Conservation (phyloP, 2,113 vertebrate species). For the Malaclemys terrapin region DNA sequence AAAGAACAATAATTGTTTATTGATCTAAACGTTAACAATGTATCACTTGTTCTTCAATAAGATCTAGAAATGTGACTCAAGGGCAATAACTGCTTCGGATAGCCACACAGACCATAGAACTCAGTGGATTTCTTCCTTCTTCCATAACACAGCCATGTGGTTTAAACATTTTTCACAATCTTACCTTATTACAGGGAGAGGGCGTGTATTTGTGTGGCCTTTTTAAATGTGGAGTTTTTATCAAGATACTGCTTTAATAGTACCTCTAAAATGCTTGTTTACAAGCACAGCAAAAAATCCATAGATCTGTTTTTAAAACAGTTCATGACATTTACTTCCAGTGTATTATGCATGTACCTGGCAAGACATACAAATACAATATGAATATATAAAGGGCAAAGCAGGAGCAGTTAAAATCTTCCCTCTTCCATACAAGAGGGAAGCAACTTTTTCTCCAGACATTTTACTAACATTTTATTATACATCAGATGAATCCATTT, state of each 20-base stretch:
- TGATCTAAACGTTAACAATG: slow-evolving; percentile 79
- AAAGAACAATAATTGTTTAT: slow-evolving; percentile 85
- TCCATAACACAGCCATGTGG: not conserved
- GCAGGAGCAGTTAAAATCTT: not conserved
- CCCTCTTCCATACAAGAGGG: not conserved
- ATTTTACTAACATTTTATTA: accelerated
- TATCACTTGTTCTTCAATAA: slow-evolving; percentile 78
- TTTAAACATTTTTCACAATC: not conserved
- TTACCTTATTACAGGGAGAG: not conserved
- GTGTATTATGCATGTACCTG: not conserved
- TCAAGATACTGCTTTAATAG: not conserved
- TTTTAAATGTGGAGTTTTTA: not conserved
- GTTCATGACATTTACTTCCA: slow-evolving; percentile 12
- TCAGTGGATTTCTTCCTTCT: slow-evolving; percentile 13
- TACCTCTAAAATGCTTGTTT: not conserved
- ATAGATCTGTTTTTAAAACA: not conserved
- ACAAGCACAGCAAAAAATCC: slow-evolving; percentile 24
- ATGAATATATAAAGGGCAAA: slow-evolving; percentile 36
- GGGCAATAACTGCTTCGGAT: slow-evolving; percentile 67
- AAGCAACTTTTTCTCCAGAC: not conserved
- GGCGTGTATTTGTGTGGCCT: not conserved
- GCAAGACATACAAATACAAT: not conserved
- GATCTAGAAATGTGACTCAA: slow-evolving; percentile 77
- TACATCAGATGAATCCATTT: not conserved
- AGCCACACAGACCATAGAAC: slow-evolving; percentile 53